These are phyloP conservation scores for Callipepla californica DNA, from an alignment of 2,113 vertebrate species.

Conservation along the genomic window DNA sequence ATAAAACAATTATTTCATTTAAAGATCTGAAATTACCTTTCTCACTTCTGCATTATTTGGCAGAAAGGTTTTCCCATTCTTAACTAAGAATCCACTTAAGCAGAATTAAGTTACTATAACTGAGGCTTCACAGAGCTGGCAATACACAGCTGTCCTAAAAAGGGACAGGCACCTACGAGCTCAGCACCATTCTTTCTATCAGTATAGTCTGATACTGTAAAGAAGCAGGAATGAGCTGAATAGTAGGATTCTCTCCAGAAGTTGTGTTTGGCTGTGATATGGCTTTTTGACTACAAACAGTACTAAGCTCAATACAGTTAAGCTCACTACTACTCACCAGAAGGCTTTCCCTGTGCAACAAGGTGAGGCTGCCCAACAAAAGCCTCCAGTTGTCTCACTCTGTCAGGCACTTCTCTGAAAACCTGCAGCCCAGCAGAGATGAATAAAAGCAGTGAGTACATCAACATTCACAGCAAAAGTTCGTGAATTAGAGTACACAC, in stretches of 20 bases:
- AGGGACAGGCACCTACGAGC: not conserved
- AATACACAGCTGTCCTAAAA: not conserved
- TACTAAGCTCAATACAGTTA: not conserved
- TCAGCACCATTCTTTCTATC: not conserved
- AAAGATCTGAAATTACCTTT: not conserved
- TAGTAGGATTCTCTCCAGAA: not conserved
- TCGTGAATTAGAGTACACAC: not conserved
- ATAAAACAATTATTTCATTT: fast-evolving
- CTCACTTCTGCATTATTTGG: not conserved
- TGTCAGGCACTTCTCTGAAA: slow-evolving; percentile 84
- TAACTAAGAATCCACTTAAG: not conserved
- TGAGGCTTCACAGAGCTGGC: not conserved
- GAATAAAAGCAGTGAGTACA: not conserved
- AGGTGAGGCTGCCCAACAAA: slow-evolving; percentile 72
- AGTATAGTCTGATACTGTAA: not conserved
- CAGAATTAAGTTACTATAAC: not conserved
- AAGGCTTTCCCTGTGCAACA: slow-evolving; percentile 76
- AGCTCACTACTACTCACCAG: slow-evolving; percentile 67
- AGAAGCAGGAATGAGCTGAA: not conserved
- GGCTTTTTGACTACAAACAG: not conserved
- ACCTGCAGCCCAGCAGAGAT: slow-evolving; percentile 69
- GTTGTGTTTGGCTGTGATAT: not conserved
- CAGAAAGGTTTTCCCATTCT: not conserved
- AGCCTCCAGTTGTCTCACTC: slow-evolving; percentile 81
- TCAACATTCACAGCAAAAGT: not conserved